Percentiles rank a stretch among this genome's conserved stretches.
Evolutionary conservation across 2,888 invertebrate species (phyloP).

Genomic region (Dynastes maya): DNA sequence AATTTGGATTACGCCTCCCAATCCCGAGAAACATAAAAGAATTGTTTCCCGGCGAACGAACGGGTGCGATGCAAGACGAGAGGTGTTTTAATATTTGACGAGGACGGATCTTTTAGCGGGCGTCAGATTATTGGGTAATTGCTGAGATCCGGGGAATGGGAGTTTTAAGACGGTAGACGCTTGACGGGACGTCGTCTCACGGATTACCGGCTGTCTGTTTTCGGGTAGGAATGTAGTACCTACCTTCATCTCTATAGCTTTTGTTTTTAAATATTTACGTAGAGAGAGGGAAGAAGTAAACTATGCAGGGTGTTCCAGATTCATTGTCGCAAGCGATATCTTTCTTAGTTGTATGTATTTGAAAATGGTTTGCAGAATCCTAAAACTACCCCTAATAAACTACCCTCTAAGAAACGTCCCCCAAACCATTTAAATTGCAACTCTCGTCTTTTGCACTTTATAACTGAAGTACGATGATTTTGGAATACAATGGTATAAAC

Average conservation of each 20-base stretch:
- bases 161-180: conserved; percentile 12
- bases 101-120: conserved; percentile 39
- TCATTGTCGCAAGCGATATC: too few species aligned
- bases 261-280: conserved; percentile 15
- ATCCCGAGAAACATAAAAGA: conserved; percentile 39
- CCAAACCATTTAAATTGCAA: too few species aligned
- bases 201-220: conserved; percentile 29
- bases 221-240: background rate
- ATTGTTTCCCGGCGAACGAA: conserved; percentile 26
- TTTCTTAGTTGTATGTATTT: too few species aligned
- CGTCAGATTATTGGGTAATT: conserved; percentile 43
- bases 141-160: conserved; percentile 24
- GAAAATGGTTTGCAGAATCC: too few species aligned
- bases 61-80: conserved; percentile 31
- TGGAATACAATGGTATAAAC: too few species aligned
- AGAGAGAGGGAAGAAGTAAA: background rate
- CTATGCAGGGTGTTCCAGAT: background rate
- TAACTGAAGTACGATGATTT: too few species aligned
- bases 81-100: conserved; percentile 42
- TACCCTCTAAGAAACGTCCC: too few species aligned
- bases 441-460: too few species aligned
- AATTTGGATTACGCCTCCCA: conserved; percentile 40
- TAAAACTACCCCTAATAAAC: too few species aligned
- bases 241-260: background rate
- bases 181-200: conserved; percentile 15